These are phyloP conservation scores for Cynodonichthys magdalenae DNA, from an alignment of 2,797 vertebrate species.

Conservation along the genomic window DNA sequence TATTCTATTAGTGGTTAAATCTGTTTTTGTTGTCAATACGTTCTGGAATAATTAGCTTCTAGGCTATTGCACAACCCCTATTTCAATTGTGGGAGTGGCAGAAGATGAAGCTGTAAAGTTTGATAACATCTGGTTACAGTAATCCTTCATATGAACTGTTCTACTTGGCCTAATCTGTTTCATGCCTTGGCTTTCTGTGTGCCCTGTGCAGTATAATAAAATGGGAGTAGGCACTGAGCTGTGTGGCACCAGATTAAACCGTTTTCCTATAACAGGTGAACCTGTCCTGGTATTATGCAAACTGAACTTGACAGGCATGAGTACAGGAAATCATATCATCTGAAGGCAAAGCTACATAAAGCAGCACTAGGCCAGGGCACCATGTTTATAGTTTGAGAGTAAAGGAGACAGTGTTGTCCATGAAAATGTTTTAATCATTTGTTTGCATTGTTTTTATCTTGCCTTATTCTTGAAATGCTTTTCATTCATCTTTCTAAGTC, in stretches of 20 bases:
- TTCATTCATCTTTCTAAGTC: slow-evolving; percentile 2
- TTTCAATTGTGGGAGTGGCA: no score
- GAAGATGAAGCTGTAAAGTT: background rate
- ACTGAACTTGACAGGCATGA: slow-evolving; percentile 62
- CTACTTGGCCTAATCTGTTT: slow-evolving; percentile 47
- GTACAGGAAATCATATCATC: slow-evolving; percentile 56
- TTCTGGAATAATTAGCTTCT: no score
- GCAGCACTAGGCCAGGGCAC: slow-evolving; percentile 27
- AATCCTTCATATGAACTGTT: slow-evolving; percentile 55
- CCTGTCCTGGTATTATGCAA: slow-evolving; percentile 53
- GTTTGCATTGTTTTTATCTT: background rate
- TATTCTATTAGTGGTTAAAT: no score
- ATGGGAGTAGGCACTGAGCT: slow-evolving; percentile 40
- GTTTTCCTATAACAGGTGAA: slow-evolving; percentile 49
- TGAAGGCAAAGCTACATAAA: slow-evolving; percentile 28
- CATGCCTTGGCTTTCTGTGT: slow-evolving; percentile 30
- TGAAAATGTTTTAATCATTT: background rate
- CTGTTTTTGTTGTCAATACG: no score
- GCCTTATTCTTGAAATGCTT: background rate
- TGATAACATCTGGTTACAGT: background rate
- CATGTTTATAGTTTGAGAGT: background rate
- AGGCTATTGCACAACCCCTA: no score
- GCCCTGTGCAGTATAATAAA: slow-evolving; percentile 47
- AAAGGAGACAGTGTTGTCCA: background rate
- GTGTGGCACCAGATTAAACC: slow-evolving; percentile 55